Base-by-base conservation (phyloP, 2,888 invertebrate species). In the Amaurobius ferox region DNA sequence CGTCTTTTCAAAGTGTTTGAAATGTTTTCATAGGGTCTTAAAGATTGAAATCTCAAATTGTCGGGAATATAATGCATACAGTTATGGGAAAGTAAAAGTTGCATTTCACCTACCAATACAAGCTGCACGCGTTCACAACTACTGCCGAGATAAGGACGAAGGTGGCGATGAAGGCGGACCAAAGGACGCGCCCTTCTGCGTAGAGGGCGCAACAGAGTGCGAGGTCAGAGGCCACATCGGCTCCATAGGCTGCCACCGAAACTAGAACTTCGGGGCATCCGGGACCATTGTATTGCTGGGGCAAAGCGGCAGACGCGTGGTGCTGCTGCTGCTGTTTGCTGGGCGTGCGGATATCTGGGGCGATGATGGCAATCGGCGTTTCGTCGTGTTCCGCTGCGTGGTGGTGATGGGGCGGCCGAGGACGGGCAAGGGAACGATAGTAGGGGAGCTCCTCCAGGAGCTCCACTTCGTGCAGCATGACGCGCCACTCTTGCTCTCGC, bases 101-200 rank as follows among this genome's bases (percentile, higher is more conserved):
- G n/a, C n/a, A n/a, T n/a, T n/a, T 16, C 16, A 55, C 55, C 23
- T 11, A 89, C 89, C 89, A 89, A 66, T 85, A 79, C 7, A 89
- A 71, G 44, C 88, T 88, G 48, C 88, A 68, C n/a, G 86, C 71
- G 40, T 89, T 89, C 66, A 88, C 88, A 35, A 76, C 88, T 26
- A 89, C 55, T 6, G 88, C 88, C 30, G 89, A 79, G 11, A 88
- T 26, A 19, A 88, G 78, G 68, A 88, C 81, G 62, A 88, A 67
- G 26, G 85, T 67, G 28, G 71, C 78, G n/a, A 87, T 85, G 30
- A 89, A 78, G 26, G 77, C 86, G n/a, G 87, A 79, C 78, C 86
- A 87, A 28, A 67, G 32, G 7, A 66, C 35, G n/a, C 88, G 78
- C 6, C 76, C 71, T 48, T 86, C 86, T 2, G 66, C 77, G 40